Percentiles rank a stretch among this genome's conserved stretches.
These are phyloP conservation scores for Peromyscus attwateri DNA, from an alignment of 2,797 vertebrate genomes.

Conservation along the genomic window DNA sequence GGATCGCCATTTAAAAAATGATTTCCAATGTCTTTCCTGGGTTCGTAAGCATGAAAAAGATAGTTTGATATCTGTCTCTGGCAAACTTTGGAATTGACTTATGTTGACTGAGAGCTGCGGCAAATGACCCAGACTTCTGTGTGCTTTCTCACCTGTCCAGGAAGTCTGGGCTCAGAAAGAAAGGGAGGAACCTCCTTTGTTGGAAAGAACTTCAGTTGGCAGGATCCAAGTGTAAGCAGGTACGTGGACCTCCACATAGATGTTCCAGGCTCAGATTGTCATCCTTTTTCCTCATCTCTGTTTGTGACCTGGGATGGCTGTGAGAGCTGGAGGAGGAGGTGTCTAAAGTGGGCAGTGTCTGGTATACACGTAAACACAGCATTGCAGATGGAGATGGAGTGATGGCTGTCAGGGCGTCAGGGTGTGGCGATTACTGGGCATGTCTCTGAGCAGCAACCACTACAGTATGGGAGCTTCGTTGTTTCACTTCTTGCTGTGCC, in stretches of 20 bases:
- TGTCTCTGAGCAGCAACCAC: neutral
- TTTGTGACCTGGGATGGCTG: neutral
- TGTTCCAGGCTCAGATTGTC: neutral
- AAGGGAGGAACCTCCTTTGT: neutral
- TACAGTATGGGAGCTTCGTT: neutral
- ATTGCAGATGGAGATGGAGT: neutral
- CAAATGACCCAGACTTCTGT: constrained; percentile 35
- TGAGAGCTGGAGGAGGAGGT: neutral
- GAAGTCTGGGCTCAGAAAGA: neutral
- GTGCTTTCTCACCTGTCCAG: constrained; percentile 32
- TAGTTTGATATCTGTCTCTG: constrained; percentile 48
- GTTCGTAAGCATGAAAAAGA: neutral
- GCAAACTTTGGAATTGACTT: neutral
- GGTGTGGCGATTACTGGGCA: neutral
- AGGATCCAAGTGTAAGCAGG: neutral
- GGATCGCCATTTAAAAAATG: constrained; percentile 74
- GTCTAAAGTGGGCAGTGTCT: neutral
- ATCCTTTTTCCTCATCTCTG: neutral
- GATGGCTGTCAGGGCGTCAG: neutral
- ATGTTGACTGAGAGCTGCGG: constrained; percentile 31
- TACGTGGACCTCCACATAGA: neutral
- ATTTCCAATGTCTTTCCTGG: neutral
- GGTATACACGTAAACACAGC: neutral
- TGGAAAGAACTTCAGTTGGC: neutral
- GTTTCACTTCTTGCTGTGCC: neutral